A percentile compares a stretch with the other conserved stretches of the same genome.
Conservation (phyloP, 2,888 invertebrate species). For the Augochlorella aurata region DNA sequence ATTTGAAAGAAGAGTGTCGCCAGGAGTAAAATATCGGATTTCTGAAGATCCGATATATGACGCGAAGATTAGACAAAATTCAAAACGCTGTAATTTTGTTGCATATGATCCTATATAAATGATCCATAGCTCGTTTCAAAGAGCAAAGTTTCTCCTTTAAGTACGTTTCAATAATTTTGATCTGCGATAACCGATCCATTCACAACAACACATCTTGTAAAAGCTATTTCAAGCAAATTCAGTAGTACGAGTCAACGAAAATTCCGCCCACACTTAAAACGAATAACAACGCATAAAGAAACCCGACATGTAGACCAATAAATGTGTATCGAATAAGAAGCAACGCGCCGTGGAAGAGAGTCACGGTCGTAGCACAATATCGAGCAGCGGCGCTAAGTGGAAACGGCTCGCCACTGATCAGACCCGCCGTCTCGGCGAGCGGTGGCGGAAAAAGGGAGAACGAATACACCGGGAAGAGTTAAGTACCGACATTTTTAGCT, state of each 20-base stretch:
- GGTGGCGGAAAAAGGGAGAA: neutral
- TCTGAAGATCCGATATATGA: too few species aligned
- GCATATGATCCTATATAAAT: too few species aligned
- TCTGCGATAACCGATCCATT: too few species aligned
- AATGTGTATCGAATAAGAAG: neutral
- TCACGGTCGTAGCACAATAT: neutral
- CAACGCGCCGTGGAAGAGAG: neutral
- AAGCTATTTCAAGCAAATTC: neutral
- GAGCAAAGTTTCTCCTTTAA: too few species aligned
- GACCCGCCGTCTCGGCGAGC: conserved; percentile 1
- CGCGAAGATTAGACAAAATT: too few species aligned
- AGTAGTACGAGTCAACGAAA: neutral
- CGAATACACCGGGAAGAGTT: conserved; percentile 7
- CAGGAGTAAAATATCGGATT: too few species aligned
- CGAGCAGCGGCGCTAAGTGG: conserved; percentile 12
- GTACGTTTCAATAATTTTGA: too few species aligned
- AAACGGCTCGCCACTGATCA: neutral
- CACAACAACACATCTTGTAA: too few species aligned
- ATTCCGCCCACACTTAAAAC: neutral
- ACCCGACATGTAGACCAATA: neutral
- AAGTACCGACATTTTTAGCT: neutral
- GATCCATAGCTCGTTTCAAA: too few species aligned
- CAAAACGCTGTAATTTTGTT: too few species aligned
- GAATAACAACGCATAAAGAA: neutral
- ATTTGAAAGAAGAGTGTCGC: too few species aligned